Percentiles rank a stretch among this genome's conserved stretches.
Evolutionary conservation across 2,888 invertebrate species (phyloP).

Genomic region (Dryomyza anilis): DNA sequence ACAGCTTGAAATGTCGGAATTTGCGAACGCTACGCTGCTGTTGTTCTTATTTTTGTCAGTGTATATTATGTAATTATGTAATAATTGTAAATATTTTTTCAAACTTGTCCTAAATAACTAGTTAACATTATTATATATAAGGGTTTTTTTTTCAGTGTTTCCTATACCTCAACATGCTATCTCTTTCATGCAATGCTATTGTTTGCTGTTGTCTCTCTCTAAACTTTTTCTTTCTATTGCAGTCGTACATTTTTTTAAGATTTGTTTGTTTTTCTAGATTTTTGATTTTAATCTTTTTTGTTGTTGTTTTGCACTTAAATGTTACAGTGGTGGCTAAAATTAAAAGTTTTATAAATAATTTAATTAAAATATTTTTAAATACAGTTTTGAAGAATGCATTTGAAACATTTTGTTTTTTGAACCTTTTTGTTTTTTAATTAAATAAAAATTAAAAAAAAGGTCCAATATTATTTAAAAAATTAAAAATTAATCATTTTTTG

Average conservation of each 20-base stretch:
- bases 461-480: too few relatives aligned
- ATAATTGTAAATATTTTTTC: conserved; percentile 21
- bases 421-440: conserved; percentile 1
- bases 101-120: conserved; percentile 32
- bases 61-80: conserved; percentile 26
- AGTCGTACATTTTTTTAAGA: background rate
- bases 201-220: conserved; percentile 24
- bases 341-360: background rate
- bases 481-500: too few relatives aligned
- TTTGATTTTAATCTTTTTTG: background rate
- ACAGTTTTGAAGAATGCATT: background rate
- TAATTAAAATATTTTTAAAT: background rate
- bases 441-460: background rate
- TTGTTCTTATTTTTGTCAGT: conserved; percentile 9
- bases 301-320: background rate
- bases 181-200: background rate
- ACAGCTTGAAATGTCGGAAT: conserved; percentile 13
- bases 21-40: background rate
- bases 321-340: background rate
- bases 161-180: background rate
- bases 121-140: conserved; percentile 28
- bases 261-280: background rate
- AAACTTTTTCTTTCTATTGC: background rate
- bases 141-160: background rate
- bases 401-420: too few relatives aligned